Conservation (phyloP, 2,888 invertebrate genomes). For the Xanthostigma xanthostigma region DNA sequence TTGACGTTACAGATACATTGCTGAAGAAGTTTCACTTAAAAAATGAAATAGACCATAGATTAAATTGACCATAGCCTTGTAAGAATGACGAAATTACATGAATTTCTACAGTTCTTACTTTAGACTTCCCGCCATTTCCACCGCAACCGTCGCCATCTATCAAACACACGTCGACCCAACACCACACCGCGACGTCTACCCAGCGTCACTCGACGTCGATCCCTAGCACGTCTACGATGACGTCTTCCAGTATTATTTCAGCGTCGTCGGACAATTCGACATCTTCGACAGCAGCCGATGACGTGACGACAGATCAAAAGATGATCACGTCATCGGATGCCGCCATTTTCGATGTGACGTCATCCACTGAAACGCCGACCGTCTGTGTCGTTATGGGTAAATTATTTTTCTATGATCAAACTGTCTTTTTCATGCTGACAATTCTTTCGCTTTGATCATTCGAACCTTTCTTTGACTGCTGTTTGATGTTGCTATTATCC, state of each 20-base stretch:
- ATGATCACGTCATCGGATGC: slow-evolving; percentile 10
- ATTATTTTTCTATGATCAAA: slow-evolving; percentile 9
- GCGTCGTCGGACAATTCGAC: slow-evolving; percentile 13
- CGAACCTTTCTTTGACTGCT: slow-evolving; percentile 1
- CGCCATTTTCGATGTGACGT: slow-evolving; percentile 11
- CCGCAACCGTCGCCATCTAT: no score
- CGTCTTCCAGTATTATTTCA: not conserved
- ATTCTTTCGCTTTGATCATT: slow-evolving; percentile 1
- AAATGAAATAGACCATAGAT: no score
- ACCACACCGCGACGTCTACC: no score
- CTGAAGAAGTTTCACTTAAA: no score
- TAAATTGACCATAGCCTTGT: no score
- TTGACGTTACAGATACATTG: no score
- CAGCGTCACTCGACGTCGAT: no score
- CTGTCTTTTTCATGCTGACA: not conserved
- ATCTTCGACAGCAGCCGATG: slow-evolving; percentile 9
- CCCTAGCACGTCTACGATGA: not conserved
- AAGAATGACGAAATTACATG: no score
- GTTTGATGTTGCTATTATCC: slow-evolving; percentile 2
- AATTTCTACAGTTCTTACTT: no score
- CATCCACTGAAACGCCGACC: slow-evolving; percentile 19
- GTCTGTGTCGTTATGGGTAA: slow-evolving; percentile 33
- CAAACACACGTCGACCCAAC: no score
- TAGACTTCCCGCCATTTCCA: no score
- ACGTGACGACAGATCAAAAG: slow-evolving; percentile 10